Evolutionary conservation across 1,140 invertebrate species (phyloP).

Genomic region (Lanistes nyassanus): DNA sequence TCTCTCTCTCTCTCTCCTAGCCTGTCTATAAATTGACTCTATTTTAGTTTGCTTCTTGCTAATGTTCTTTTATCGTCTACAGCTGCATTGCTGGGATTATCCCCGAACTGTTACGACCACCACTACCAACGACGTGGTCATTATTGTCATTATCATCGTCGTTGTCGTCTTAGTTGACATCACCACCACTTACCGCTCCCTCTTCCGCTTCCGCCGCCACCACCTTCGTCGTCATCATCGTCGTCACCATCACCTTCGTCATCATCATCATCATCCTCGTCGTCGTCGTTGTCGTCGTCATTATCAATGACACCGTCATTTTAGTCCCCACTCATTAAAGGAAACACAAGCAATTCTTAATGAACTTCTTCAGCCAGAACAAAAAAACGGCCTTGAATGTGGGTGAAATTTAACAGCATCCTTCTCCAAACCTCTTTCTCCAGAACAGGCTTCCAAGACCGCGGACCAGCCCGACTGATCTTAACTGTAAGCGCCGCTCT

Average conservation of each 20-base stretch:
- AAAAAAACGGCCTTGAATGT: too few relatives aligned
- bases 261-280: constrained; percentile 13
- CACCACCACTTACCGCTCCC: neutral
- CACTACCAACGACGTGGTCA: neutral
- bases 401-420: neutral
- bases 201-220: too few relatives aligned
- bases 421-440: neutral
- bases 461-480: neutral
- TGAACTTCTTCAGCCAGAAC: too few relatives aligned
- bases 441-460: neutral
- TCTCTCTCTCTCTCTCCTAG: too few relatives aligned
- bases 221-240: too few relatives aligned
- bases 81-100: neutral
- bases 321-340: neutral
- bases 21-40: too few relatives aligned
- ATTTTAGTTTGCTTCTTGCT: too few relatives aligned
- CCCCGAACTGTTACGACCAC: neutral
- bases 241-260: neutral
- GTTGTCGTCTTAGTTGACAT: neutral
- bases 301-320: neutral
- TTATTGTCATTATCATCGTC: neutral
- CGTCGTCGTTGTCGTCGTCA: constrained; percentile 4
- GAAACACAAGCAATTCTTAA: neutral
- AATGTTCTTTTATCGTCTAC: neutral
- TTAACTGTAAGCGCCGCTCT: neutral